Base-by-base conservation (phyloP, 1,140 invertebrate species). In the Drosophila tristis region DNA sequence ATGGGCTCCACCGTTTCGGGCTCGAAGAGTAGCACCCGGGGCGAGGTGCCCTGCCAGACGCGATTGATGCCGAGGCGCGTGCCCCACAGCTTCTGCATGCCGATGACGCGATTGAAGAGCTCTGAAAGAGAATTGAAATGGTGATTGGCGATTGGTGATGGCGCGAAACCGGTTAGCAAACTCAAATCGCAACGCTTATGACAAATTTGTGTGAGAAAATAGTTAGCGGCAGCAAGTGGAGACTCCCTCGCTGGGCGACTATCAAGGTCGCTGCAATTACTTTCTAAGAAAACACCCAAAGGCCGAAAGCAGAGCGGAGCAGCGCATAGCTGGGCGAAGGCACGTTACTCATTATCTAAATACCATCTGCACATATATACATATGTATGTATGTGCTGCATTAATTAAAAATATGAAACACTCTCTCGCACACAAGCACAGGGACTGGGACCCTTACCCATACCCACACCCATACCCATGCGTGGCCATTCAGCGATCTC, bases 1-100 rank as follows among this genome's bases (percentile, higher is more conserved):
- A 98, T 92, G 59, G 93, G 93, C 94, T 93, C 92, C 4, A 93
- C 92, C 0, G 92, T 93, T 29, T 92, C 91, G 9, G 93, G 93
- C 74, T 93, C 92, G 43, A 93, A 93, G 29, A 93, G 74, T 20
- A 93, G 91, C 11, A 93, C 90, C 31, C 93, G 92, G 9, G 93
- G 93, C 8, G 81, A 84, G 11, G 82, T 78, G 11, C 93, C 93
- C 35, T 93, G 80, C 93, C 93, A 94, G 4, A 91, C 93, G 63
- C 93, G 93, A 74, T 93, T 93, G 54, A 93, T 89, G 26, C 93
- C 93, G 26, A 93, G 90, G n/a, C 90, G 80, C 61, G 80, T 90
- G 45, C 93, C 93, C 93, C 93, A 94, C 23, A 94, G 53, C 29
- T 92, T 87, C 56, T 92, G 90, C 74, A 93, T 91, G 49, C 93